Conservation (phyloP, 2,797 vertebrate genomes). For the Chaetodon trifasciatus region DNA sequence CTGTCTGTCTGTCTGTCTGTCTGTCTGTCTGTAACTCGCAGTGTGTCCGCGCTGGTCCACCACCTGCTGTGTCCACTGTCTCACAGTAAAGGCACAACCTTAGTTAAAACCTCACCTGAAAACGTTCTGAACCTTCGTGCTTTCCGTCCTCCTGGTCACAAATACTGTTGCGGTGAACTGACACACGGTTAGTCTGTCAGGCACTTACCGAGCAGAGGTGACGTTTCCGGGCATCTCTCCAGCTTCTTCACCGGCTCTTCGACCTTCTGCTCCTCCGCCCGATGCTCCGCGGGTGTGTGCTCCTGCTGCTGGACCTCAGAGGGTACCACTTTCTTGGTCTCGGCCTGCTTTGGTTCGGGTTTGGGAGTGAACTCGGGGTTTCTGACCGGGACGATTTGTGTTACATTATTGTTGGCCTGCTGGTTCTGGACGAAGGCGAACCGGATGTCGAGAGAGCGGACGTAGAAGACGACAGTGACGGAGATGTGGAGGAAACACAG, state of each 20-base stretch:
- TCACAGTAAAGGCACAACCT: too few relatives aligned
- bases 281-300: too few relatives aligned
- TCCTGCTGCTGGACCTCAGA: neutral
- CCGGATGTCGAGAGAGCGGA: conserved; percentile 77
- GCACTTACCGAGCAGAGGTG: conserved; percentile 81
- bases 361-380: fast-evolving
- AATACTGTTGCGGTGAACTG: too few relatives aligned
- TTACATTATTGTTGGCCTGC: conserved; percentile 34
- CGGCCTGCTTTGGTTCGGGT: neutral
- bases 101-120: too few relatives aligned
- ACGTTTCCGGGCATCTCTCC: conserved; percentile 79
- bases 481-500: conserved; percentile 85
- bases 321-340: fast-evolving
- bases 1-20: neutral
- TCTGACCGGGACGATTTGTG: neutral
- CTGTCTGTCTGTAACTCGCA: too few relatives aligned
- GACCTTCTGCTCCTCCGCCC: too few relatives aligned
- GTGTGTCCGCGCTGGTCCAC: too few relatives aligned
- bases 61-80: too few relatives aligned
- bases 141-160: too few relatives aligned
- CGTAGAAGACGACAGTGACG: conserved; percentile 84
- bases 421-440: conserved; percentile 77
- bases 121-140: too few relatives aligned
- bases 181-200: neutral
- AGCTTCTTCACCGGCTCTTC: conserved; percentile 29